Evolutionary conservation across 2,888 invertebrate species (phyloP).

Genomic region (Eueremaeus valkanovi): DNA sequence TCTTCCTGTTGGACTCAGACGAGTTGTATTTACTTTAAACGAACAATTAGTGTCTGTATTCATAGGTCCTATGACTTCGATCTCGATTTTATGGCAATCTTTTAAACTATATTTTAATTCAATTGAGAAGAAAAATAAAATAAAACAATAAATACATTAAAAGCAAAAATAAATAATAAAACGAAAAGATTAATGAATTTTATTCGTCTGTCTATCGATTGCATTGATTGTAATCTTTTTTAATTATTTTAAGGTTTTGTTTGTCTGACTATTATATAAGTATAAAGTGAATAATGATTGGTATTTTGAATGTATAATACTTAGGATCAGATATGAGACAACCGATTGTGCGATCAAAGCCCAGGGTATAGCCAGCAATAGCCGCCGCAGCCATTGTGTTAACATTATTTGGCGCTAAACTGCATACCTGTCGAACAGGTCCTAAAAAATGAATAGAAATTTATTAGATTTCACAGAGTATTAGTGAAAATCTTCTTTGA

Average conservation of each 20-base stretch:
- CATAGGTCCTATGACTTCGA: slow-evolving; percentile 54
- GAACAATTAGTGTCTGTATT: slow-evolving; percentile 46
- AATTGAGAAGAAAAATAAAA: neutral
- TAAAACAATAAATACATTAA: neutral
- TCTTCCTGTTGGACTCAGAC: slow-evolving; percentile 58
- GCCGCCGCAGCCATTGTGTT: slow-evolving; percentile 61
- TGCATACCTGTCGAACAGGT: slow-evolving; percentile 57
- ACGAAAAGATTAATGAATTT: neutral
- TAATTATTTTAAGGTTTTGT: neutral
- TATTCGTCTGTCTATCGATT: neutral
- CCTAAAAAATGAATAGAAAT: slow-evolving; percentile 50
- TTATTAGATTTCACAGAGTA: too few relatives aligned
- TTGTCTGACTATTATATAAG: too few relatives aligned
- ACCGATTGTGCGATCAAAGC: slow-evolving; percentile 57
- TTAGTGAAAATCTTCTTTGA: too few relatives aligned
- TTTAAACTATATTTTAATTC: slow-evolving; percentile 50
- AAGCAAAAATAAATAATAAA: too few relatives aligned
- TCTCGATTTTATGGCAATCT: slow-evolving; percentile 58
- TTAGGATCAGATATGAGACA: slow-evolving; percentile 57
- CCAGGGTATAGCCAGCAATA: slow-evolving; percentile 56
- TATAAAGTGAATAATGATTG: too few relatives aligned
- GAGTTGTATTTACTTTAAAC: slow-evolving; percentile 52
- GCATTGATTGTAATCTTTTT: neutral
- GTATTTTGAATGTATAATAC: slow-evolving; percentile 49
- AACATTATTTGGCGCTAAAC: slow-evolving; percentile 59